These are phyloP conservation scores for Atractosteus spatula DNA, from an alignment of 2,113 vertebrate species.

Conservation along the genomic window DNA sequence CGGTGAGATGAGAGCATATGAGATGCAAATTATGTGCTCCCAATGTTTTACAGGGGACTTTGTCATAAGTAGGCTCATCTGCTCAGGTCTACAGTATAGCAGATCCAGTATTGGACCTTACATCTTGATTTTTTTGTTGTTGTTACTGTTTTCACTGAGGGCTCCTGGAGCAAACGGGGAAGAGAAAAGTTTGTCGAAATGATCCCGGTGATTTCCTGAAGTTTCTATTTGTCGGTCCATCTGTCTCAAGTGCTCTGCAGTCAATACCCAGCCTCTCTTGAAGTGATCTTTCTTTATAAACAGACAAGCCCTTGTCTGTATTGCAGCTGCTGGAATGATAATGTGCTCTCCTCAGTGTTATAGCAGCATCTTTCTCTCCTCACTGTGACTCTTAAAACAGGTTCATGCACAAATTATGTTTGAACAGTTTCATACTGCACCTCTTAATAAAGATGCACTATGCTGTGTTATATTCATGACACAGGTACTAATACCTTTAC, in stretches of 20 bases:
- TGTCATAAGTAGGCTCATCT: background rate
- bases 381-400: no score
- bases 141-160: background rate
- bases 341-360: slow-evolving; percentile 1
- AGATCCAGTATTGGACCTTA: no score
- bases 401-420: no score
- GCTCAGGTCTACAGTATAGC: slow-evolving; percentile 5
- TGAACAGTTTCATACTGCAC: no score
- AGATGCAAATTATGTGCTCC: background rate
- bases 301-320: slow-evolving; percentile 13
- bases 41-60: background rate
- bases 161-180: no score
- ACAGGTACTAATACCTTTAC: no score
- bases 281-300: background rate
- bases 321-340: slow-evolving; percentile 6
- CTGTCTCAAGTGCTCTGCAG: background rate
- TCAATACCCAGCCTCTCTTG: background rate
- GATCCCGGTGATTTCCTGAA: slow-evolving; percentile 6
- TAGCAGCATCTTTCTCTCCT: slow-evolving; percentile 5
- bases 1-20: slow-evolving; percentile 15
- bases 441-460: no score
- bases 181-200: slow-evolving; percentile 8
- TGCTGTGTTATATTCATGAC: no score
- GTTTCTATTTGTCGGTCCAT: slow-evolving; percentile 17
- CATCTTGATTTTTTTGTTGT: background rate